A percentile compares a stretch with the other conserved stretches of the same genome.
These are phyloP conservation scores for Pogonomyrmex californicus DNA, from an alignment of 1,140 invertebrate genomes.

Conservation along the genomic window DNA sequence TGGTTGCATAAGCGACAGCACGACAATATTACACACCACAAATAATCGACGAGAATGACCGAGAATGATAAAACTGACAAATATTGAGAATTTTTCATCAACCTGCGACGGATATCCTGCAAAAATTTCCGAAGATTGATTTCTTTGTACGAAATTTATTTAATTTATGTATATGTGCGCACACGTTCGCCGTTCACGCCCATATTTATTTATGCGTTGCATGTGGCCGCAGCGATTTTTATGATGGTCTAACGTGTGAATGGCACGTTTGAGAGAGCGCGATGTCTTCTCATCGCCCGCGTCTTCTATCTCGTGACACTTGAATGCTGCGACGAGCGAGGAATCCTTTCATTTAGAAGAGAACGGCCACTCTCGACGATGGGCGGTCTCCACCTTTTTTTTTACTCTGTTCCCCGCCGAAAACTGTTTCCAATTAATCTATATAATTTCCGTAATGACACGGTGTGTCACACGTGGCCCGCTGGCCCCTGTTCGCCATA, in stretches of 20 bases:
- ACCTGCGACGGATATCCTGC: no score
- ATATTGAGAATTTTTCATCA: background rate
- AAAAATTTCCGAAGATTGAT: background rate
- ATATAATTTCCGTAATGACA: conserved; percentile 60
- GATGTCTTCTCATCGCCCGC: conserved; percentile 10
- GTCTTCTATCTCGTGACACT: conserved; percentile 18
- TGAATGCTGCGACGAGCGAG: conserved; percentile 8
- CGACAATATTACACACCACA: background rate
- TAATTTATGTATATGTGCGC: background rate
- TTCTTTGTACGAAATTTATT: conserved; percentile 17
- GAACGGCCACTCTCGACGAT: background rate
- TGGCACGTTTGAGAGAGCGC: background rate
- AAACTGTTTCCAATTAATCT: conserved; percentile 50
- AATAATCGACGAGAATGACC: background rate
- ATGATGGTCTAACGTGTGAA: conserved; percentile 31
- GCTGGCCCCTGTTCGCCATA: conserved; percentile 36
- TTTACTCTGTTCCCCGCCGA: background rate
- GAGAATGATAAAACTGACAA: background rate
- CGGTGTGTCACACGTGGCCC: conserved; percentile 23
- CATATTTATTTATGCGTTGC: conserved; percentile 61
- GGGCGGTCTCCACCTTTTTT: conserved; percentile 8
- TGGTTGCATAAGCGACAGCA: background rate
- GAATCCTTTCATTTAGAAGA: conserved; percentile 23
- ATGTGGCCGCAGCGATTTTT: conserved; percentile 57
- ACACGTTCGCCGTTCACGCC: conserved; percentile 5